Conservation (phyloP, 2,888 invertebrate species). For the Baronia brevicornis region DNA sequence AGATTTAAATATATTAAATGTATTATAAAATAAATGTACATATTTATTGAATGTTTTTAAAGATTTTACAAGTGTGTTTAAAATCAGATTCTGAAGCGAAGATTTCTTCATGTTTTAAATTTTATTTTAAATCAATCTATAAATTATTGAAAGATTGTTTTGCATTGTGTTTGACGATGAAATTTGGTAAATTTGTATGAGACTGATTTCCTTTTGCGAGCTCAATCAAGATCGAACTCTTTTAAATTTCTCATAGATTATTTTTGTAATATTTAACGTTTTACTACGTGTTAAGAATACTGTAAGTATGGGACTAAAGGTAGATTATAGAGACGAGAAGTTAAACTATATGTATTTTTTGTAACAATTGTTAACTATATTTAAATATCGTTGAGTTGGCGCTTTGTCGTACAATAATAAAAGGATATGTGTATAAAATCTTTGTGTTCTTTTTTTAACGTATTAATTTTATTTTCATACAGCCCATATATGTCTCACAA, state of each 20-base stretch:
- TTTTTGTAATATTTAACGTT: conserved; percentile 31
- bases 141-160: conserved; percentile 15
- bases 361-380: conserved; percentile 17
- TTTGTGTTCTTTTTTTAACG: conserved; percentile 2
- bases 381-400: conserved; percentile 7
- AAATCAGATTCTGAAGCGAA: too few relatives aligned
- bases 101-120: too few relatives aligned
- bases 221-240: conserved; percentile 34
- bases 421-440: conserved; percentile 7
- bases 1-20: not conserved
- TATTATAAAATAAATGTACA: too few relatives aligned
- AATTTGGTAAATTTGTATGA: conserved; percentile 24
- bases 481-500: not conserved
- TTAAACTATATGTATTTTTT: conserved; percentile 17
- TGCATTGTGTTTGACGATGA: conserved; percentile 8
- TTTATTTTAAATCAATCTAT: too few relatives aligned
- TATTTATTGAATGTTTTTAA: too few relatives aligned
- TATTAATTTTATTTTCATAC: not conserved
- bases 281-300: conserved; percentile 14
- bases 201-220: conserved; percentile 48
- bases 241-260: conserved; percentile 22
- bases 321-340: conserved; percentile 13
- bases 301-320: conserved; percentile 14
- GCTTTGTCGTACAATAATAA: conserved; percentile 8
- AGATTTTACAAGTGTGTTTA: too few relatives aligned